phyloP scores from a whole-genome alignment of 2,113 vertebrate species.

The Tinamus guttatus region DNA sequence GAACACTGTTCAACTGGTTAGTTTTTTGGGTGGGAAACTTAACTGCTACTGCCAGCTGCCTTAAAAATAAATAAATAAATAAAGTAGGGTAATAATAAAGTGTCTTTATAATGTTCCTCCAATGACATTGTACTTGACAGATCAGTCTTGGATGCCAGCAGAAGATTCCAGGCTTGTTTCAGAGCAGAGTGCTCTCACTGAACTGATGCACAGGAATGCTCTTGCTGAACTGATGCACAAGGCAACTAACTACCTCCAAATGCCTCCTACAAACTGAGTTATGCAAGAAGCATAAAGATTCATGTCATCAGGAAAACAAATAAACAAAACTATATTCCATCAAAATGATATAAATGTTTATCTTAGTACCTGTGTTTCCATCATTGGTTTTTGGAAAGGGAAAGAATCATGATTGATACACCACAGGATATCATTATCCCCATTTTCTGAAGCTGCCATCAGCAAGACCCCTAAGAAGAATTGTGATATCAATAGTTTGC shows the following conservation, averaged over 20 bases:
- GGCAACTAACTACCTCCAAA: neutral
- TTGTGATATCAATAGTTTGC: neutral
- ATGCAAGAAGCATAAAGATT: accelerated
- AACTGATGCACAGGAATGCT: neutral
- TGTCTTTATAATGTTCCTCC: neutral
- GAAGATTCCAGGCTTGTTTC: neutral
- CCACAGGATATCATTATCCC: slow-evolving; percentile 95
- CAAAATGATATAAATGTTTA: neutral
- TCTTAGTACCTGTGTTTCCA: slow-evolving; percentile 92
- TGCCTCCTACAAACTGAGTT: neutral
- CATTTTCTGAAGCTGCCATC: slow-evolving; percentile 95
- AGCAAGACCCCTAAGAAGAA: slow-evolving; percentile 86
- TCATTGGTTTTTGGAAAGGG: slow-evolving; percentile 95
- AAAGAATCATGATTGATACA: slow-evolving; percentile 98
- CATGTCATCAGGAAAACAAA: neutral
- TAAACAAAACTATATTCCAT: neutral
- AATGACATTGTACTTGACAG: neutral
- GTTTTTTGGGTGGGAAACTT: neutral
- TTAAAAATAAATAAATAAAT: too few relatives aligned
- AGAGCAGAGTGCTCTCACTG: too few relatives aligned
- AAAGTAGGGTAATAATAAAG: neutral
- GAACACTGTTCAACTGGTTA: neutral
- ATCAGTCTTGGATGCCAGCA: neutral
- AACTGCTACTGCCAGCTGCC: neutral
- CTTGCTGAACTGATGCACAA: neutral